Conservation (phyloP, 2,113 vertebrate species). For the Peromyscus leucopus region DNA sequence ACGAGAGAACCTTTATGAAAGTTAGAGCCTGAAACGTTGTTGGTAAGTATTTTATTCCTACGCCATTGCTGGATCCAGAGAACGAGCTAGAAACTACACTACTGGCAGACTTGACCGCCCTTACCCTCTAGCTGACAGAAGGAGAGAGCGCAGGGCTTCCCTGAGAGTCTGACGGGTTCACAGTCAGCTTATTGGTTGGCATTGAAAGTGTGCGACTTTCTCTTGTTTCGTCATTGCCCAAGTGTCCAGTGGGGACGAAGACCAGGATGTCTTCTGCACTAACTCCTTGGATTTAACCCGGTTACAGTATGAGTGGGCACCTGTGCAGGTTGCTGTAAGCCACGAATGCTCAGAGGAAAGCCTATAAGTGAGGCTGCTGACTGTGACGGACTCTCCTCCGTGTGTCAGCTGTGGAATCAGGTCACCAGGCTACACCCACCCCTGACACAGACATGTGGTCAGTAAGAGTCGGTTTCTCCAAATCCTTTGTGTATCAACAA, state of each 20-base stretch:
- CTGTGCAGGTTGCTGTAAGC: not conserved
- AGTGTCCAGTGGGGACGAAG: not conserved
- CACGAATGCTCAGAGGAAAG: not conserved
- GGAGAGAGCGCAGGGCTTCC: not conserved
- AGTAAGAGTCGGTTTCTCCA: not conserved
- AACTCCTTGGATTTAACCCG: not conserved
- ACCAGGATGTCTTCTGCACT: not conserved
- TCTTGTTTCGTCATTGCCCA: not conserved
- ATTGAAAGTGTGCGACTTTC: not conserved
- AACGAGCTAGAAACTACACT: not conserved
- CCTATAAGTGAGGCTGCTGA: not conserved
- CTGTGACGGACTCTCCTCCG: not conserved
- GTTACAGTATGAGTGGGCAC: not conserved
- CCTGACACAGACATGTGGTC: not conserved
- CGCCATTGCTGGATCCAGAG: not conserved
- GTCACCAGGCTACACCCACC: too few species aligned
- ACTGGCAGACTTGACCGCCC: not conserved
- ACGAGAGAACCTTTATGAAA: slow-evolving; percentile 25
- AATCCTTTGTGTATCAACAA: not conserved
- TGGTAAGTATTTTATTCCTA: slow-evolving; percentile 10
- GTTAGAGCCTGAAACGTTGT: slow-evolving; percentile 8
- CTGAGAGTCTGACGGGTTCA: not conserved
- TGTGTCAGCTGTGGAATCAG: not conserved
- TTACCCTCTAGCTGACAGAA: not conserved
- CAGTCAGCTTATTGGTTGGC: not conserved